A percentile compares a stretch with the other conserved stretches of the same genome.
Evolutionary conservation across 2,113 vertebrate species (phyloP).

Genomic region (Lepisosteus osseus): DNA sequence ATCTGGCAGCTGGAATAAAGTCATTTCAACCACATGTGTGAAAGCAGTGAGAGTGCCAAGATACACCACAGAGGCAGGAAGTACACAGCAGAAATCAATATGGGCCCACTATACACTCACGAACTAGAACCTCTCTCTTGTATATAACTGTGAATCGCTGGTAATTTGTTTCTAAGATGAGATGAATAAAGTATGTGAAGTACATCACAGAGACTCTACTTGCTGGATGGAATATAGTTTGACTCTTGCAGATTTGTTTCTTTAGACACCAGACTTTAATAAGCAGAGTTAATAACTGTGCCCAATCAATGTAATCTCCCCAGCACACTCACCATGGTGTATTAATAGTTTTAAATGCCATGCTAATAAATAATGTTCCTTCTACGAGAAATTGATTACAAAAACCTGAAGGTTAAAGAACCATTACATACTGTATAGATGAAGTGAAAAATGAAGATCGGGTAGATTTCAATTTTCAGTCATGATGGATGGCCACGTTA

Average conservation of each 20-base stretch:
- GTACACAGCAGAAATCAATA: neutral
- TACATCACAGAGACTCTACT: neutral
- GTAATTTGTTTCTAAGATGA: neutral
- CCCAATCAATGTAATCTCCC: too few species aligned
- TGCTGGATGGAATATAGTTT: too few species aligned
- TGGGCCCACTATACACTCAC: slow-evolving; percentile 5
- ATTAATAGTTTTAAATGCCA: slow-evolving; percentile 47
- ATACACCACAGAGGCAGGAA: slow-evolving; percentile 1
- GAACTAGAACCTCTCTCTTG: neutral
- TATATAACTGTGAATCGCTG: neutral
- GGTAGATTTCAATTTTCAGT: too few species aligned
- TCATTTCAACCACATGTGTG: neutral
- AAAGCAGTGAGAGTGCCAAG: neutral
- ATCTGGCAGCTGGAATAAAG: neutral
- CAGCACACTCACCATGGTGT: too few species aligned
- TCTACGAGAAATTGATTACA: neutral
- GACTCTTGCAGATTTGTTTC: too few species aligned
- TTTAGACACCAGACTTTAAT: too few species aligned
- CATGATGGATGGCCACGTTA: too few species aligned
- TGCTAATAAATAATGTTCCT: slow-evolving; percentile 29
- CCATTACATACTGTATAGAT: neutral
- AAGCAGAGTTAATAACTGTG: too few species aligned
- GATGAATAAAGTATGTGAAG: neutral
- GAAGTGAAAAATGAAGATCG: too few species aligned
- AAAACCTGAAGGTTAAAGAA: neutral